Evolutionary conservation across 1,140 invertebrate species (phyloP).

Genomic region (Cataglyphis hispanica): DNA sequence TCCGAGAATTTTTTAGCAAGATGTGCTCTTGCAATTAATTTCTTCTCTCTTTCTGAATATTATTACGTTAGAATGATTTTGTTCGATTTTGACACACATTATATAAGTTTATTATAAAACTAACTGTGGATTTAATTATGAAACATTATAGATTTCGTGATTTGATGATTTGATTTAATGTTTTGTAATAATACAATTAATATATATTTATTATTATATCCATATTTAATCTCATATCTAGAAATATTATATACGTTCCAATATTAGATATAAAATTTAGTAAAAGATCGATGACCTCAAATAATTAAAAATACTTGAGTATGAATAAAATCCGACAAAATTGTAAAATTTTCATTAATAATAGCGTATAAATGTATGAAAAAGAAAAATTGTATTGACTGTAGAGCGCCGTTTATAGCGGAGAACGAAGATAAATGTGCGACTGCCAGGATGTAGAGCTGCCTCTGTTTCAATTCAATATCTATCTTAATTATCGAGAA

Average conservation of each 20-base stretch:
- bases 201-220: neutral
- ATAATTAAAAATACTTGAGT: neutral
- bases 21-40: neutral
- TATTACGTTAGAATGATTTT: neutral
- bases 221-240: neutral
- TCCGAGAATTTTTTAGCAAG: neutral
- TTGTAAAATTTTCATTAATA: neutral
- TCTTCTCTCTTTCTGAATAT: neutral
- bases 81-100: neutral
- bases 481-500: constrained; percentile 34
- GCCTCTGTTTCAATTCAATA: constrained; percentile 37
- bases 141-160: neutral
- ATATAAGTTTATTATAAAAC: neutral
- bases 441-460: neutral
- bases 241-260: neutral
- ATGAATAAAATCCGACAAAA: neutral
- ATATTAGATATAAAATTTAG: neutral
- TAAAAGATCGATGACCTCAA: neutral
- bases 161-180: neutral
- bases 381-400: neutral
- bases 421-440: constrained; percentile 2
- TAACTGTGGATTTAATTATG: neutral
- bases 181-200: neutral
- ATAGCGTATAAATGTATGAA: neutral
- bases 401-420: neutral